Evolutionary conservation across 2,113 vertebrate genomes (phyloP).

Genomic region (Megaceryle maxima): DNA sequence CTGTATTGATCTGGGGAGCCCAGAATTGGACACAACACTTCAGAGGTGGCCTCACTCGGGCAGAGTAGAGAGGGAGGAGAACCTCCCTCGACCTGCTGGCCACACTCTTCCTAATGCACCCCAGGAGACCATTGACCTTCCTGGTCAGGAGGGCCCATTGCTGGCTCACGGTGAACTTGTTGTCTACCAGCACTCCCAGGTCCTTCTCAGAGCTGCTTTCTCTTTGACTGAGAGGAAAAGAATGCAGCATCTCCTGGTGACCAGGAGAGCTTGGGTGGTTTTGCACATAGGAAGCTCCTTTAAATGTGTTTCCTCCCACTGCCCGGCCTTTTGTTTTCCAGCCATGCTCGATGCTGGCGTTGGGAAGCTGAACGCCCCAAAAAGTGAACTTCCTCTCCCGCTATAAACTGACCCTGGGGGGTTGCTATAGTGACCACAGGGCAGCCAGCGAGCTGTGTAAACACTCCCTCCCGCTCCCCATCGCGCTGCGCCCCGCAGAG

Average conservation of each 20-base stretch:
- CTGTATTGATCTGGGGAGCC: not conserved
- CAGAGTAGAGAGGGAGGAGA: not conserved
- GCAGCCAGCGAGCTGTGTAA: conserved; percentile 42
- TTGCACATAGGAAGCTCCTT: conserved; percentile 55
- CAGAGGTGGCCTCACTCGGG: not conserved
- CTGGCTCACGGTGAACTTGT: not conserved
- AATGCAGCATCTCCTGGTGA: not conserved
- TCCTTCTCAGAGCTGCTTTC: not conserved
- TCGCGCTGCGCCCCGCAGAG: not conserved
- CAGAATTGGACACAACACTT: not conserved
- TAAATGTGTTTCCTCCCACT: conserved; percentile 68
- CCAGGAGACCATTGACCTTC: not conserved
- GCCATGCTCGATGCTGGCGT: conserved; percentile 46
- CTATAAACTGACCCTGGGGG: conserved; percentile 73
- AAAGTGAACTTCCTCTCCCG: conserved; percentile 74
- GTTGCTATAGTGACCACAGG: conserved; percentile 72
- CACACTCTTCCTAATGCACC: not conserved
- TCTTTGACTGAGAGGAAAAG: not conserved
- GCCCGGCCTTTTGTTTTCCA: conserved; percentile 69
- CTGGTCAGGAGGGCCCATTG: not conserved
- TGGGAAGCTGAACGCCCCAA: conserved; percentile 64
- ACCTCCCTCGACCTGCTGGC: not conserved
- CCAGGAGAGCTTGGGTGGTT: not conserved
- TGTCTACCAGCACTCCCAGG: not conserved
- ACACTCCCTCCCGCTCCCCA: conserved; percentile 58